Evolutionary conservation across 2,113 vertebrate genomes (phyloP).

Genomic region (Paramormyrops kingsleyae): DNA sequence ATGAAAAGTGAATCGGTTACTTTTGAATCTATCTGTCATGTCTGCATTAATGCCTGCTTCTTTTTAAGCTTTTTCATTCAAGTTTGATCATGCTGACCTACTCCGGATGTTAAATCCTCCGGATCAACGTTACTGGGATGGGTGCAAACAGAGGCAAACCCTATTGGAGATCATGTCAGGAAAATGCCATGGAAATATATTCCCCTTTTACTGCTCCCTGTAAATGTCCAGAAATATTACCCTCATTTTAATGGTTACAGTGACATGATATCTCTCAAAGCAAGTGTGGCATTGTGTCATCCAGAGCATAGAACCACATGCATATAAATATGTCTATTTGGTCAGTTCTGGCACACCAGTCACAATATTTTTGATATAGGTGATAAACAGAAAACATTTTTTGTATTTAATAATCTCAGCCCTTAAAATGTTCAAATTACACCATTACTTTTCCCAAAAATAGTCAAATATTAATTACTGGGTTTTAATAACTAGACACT

Average conservation of each 20-base stretch:
- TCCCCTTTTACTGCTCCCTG: neutral
- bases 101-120: neutral
- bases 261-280: neutral
- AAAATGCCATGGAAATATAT: neutral
- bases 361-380: neutral
- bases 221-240: neutral
- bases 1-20: neutral
- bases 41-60: neutral
- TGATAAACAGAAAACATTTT: neutral
- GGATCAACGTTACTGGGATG: neutral
- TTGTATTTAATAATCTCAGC: neutral
- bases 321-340: neutral
- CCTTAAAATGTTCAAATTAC: neutral
- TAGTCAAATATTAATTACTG: neutral
- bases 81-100: neutral
- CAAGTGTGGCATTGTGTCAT: neutral
- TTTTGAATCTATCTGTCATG: neutral
- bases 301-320: neutral
- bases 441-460: neutral
- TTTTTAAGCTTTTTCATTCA: neutral
- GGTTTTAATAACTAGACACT: slow-evolving; percentile 11
- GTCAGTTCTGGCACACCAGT: neutral
- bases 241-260: neutral
- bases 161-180: neutral
- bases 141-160: neutral